Base-by-base conservation (phyloP, 2,888 invertebrate genomes). In the Caenorhabditis drosophilae region DNA sequence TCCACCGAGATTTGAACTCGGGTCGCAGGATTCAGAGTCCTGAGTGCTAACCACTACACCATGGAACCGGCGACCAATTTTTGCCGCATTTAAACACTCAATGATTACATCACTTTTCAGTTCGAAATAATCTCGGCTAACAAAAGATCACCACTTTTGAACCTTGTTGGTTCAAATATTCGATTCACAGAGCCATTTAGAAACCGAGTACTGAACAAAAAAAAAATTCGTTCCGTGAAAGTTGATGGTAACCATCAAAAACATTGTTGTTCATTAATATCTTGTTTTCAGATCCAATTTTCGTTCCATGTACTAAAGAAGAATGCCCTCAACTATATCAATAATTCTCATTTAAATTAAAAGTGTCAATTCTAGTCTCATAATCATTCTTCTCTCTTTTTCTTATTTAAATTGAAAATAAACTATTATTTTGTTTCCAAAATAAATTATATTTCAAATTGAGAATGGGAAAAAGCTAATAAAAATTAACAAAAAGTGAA, bases 11-110 rank as follows among this genome's bases (percentile, higher is more conserved):
- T 73, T 73, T 63, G 75, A 75, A 73, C 75, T 73, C 73, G 61
- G 57, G 72, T 75, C 73, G 73, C 75, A 70, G 75, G 75, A 73
- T 73, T 73, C 70, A 73, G 58, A 75, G 75, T 73, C 75, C 73
- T 70, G 69, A 69, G 73, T 75, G 73, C 73, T 75, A 73, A 73
- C 73, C 73, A 48, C 73, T 75, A 73, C 75, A 73, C 72, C 74
- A 72, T 61, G 67, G 67, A 61, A 67, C 67, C 67, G 6, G 6
- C 6, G 6, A n/a, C 40, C 16, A 40, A 31, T 31, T 12, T 12
- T 36, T 4, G 16, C 4, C 36, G n/a, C 15, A 9, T 36, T 36
- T n/a, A 36, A 15, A 4, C 9, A n/a, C 36, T 36, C 11, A n/a
- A n/a, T n/a, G n/a, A n/a, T n/a, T n/a, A n/a, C n/a, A n/a, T n/a